Base-by-base conservation (phyloP, 1,140 invertebrate species). In the Rhizoglyphus robini region DNA sequence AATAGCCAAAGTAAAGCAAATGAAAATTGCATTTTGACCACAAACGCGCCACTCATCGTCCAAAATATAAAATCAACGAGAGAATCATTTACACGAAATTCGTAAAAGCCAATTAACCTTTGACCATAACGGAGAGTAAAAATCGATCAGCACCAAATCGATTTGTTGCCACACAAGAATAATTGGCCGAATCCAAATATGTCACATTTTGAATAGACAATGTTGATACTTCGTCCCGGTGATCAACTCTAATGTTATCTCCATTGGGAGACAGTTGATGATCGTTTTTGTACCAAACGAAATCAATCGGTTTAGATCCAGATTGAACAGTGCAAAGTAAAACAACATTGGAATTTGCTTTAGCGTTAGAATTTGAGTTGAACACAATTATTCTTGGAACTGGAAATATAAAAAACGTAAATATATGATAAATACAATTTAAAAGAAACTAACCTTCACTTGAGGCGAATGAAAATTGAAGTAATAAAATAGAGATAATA, bases 11-110 rank as follows among this genome's bases (percentile, higher is more conserved):
- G n/a, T 8, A 54, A 11, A 5, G 13, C 5, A 30, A 25, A 8
- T 30, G 29, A 54, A 54, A 72, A 41, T 65, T 66, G 2, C 68
- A 69, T 46, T 15, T 15, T 15, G 41, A 46, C 23, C 15, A 46
- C 15, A 15, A 15, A 15, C 41, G 23, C 15, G 23, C 15, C 41
- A 46, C 41, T 15, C 15, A 46, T 15, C 15, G 23, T 15, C 23
- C 23, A 15, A 15, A 15, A 46, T 15, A 15, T 15, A 15, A n/a
- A n/a, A n/a, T n/a, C n/a, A n/a, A n/a, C n/a, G n/a, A n/a, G n/a
- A n/a, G n/a, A n/a, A n/a, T n/a, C n/a, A n/a, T n/a, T n/a, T n/a
- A n/a, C n/a, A n/a, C n/a, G n/a, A n/a, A n/a, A n/a, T n/a, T n/a
- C n/a, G n/a, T n/a, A n/a, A n/a, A n/a, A n/a, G n/a, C n/a, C n/a